Percentiles rank a stretch among this genome's conserved stretches.
Evolutionary conservation across 2,113 vertebrate species (phyloP).

Genomic region (Forbesichthys papilliferus): DNA sequence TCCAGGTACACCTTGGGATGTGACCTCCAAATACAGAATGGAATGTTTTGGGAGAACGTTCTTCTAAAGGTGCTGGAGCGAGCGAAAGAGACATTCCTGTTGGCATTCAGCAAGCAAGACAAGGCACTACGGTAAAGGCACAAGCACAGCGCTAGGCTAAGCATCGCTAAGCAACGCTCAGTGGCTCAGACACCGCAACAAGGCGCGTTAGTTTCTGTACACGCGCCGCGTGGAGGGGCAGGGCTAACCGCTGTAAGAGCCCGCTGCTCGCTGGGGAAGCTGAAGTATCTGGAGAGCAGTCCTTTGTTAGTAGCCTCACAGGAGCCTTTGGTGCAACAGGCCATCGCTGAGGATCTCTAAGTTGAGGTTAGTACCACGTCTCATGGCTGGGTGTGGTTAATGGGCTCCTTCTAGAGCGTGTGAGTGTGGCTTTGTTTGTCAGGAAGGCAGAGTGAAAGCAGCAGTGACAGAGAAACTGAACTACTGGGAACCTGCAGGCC

Average conservation of each 20-base stretch:
- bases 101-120: constrained; percentile 79
- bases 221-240: constrained; percentile 55
- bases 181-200: constrained; percentile 84
- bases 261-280: constrained; percentile 9
- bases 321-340: constrained; percentile 54
- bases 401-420: constrained; percentile 87
- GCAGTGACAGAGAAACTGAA: constrained; percentile 91
- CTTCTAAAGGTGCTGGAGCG: constrained; percentile 56
- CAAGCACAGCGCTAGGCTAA: constrained; percentile 72
- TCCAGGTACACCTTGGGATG: no score
- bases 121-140: constrained; percentile 80
- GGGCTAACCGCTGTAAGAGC: constrained; percentile 71
- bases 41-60: constrained; percentile 65
- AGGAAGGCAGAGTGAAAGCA: constrained; percentile 96
- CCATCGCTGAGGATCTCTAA: constrained; percentile 72
- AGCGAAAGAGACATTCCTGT: constrained; percentile 52
- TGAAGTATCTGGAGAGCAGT: constrained; percentile 43
- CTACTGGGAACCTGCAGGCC: constrained; percentile 96
- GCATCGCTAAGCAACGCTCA: constrained; percentile 85
- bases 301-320: constrained; percentile 84
- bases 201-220: constrained; percentile 90
- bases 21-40: constrained; percentile 39
- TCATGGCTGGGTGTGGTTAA: constrained; percentile 76
- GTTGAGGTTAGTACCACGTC: constrained; percentile 89
- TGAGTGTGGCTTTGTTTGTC: constrained; percentile 77